Evolutionary conservation across 2,797 vertebrate genomes (phyloP).

Genomic region (Podargus strigoides): DNA sequence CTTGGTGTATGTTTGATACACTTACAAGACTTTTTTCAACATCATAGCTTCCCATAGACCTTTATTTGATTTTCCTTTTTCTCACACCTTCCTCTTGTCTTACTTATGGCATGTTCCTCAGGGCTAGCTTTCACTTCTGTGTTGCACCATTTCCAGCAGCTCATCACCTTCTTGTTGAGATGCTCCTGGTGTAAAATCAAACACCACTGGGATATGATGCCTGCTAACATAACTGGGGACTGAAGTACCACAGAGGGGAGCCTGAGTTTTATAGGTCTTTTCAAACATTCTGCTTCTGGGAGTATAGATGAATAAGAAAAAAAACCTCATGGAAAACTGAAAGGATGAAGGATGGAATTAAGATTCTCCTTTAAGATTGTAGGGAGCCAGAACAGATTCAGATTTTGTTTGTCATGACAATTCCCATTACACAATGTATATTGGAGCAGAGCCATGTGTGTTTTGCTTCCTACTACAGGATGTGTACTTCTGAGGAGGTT

Average conservation of each 20-base stretch:
- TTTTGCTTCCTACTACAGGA: neutral
- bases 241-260: neutral
- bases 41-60: neutral
- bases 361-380: neutral
- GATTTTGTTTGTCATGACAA: neutral
- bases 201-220: neutral
- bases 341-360: neutral
- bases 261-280: neutral
- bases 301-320: neutral
- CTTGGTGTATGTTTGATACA: neutral
- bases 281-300: neutral
- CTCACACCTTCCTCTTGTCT: neutral
- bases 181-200: neutral
- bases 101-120: neutral
- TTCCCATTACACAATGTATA: neutral
- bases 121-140: neutral
- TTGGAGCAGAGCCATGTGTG: neutral
- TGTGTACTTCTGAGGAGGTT: neutral
- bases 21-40: neutral
- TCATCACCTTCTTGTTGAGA: neutral
- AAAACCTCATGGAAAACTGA: neutral
- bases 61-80: neutral
- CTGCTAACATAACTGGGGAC: neutral
- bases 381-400: neutral
- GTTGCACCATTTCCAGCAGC: neutral